Evolutionary conservation across 2,797 vertebrate species (phyloP).

Genomic region (Pipistrellus pipistrellus): DNA sequence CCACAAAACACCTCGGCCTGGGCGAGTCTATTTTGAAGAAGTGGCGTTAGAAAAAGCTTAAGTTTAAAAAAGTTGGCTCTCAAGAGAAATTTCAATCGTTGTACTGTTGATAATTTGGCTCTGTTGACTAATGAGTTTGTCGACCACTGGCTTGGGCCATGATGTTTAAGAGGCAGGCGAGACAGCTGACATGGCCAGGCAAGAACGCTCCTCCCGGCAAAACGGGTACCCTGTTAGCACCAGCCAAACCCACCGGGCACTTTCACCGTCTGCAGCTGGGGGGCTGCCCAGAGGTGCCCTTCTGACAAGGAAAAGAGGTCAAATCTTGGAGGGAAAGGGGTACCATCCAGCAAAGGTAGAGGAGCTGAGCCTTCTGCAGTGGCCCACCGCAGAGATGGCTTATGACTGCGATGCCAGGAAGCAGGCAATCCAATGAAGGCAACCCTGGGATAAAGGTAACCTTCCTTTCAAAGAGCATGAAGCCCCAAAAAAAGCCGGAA

Average conservation of each 20-base stretch:
- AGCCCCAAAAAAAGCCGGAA: background rate
- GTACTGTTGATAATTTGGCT: too few species aligned
- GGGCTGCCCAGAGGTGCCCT: background rate
- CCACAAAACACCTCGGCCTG: too few species aligned
- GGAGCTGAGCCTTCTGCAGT: background rate
- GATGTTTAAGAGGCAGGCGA: background rate
- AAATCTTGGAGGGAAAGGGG: background rate
- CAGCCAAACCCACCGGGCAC: background rate
- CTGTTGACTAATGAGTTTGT: too few species aligned
- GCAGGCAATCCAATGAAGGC: background rate
- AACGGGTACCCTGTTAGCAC: background rate
- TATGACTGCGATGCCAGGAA: background rate
- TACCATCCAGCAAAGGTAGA: background rate
- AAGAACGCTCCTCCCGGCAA: background rate
- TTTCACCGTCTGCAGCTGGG: background rate
- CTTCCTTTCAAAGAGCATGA: accelerated
- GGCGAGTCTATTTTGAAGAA: too few species aligned
- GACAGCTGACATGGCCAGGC: background rate
- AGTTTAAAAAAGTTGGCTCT: too few species aligned
- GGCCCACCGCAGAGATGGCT: background rate
- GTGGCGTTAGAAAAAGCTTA: too few species aligned
- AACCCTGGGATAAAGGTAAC: background rate
- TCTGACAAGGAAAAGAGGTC: background rate
- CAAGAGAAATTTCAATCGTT: too few species aligned
- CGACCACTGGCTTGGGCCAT: background rate